phyloP scores from a whole-genome alignment of 2,113 vertebrate genomes.

The Chrysemys picta region DNA sequence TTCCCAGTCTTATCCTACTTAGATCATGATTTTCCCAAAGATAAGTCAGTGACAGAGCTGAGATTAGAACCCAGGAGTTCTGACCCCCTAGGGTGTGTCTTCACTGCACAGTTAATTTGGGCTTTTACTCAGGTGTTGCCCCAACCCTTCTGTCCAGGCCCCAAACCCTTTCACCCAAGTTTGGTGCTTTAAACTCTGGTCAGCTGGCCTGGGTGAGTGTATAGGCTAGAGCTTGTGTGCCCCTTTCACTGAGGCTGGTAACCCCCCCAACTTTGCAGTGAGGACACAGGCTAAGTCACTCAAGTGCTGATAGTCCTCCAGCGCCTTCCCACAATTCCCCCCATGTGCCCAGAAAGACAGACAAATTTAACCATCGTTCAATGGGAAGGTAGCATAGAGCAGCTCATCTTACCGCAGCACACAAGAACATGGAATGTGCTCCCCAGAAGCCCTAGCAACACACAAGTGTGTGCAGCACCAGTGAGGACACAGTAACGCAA shows the following conservation, averaged over 20 bases:
- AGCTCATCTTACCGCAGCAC: background rate
- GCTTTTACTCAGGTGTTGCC: background rate
- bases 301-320: background rate
- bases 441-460: background rate
- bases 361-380: accelerated
- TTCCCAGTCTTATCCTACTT: background rate
- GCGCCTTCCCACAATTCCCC: background rate
- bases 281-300: background rate
- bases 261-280: background rate
- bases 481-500: accelerated
- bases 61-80: background rate
- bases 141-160: background rate
- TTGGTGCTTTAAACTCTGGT: background rate
- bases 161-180: background rate
- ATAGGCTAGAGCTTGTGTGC: background rate
- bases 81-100: accelerated
- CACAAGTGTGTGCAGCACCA: background rate
- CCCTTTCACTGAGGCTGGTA: background rate
- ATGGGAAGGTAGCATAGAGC: background rate
- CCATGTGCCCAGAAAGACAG: background rate
- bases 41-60: background rate
- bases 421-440: background rate
- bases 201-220: background rate
- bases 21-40: background rate
- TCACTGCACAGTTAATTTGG: background rate